phyloP scores from a whole-genome alignment of 2,888 invertebrate species.

The Amorpha juglandis region DNA sequence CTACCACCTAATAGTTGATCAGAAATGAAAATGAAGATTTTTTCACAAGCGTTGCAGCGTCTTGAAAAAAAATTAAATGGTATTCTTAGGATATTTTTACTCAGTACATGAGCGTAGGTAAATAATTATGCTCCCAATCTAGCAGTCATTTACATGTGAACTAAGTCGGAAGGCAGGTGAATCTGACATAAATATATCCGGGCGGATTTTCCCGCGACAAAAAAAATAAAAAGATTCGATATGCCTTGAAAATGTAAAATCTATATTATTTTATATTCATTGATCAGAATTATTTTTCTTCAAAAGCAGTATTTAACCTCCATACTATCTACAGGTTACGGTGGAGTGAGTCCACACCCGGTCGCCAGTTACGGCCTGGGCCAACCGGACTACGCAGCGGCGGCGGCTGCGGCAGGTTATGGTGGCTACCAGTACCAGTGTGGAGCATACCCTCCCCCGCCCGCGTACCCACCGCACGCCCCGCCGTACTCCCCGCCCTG shows the following conservation, averaged over 20 bases:
- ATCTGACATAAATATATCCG: no score
- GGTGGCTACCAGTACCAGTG: constrained; percentile 84
- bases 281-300: background rate
- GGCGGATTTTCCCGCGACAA: no score
- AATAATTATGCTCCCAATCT: no score
- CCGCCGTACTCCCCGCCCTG: constrained; percentile 92
- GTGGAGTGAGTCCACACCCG: constrained; percentile 93
- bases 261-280: background rate
- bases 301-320: background rate
- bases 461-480: constrained; percentile 87
- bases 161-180: no score
- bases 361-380: constrained; percentile 90
- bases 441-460: constrained; percentile 85
- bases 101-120: no score
- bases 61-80: background rate
- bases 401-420: constrained; percentile 87
- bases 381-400: constrained; percentile 92
- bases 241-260: no score
- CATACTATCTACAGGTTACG: constrained; percentile 85
- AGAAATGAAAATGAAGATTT: background rate
- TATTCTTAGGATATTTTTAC: background rate
- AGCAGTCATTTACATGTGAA: no score
- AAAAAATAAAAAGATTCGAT: no score
- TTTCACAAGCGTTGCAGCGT: background rate
- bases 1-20: no score